Evolutionary conservation across 2,113 vertebrate species (phyloP).

Genomic region (Narcine bancroftii): DNA sequence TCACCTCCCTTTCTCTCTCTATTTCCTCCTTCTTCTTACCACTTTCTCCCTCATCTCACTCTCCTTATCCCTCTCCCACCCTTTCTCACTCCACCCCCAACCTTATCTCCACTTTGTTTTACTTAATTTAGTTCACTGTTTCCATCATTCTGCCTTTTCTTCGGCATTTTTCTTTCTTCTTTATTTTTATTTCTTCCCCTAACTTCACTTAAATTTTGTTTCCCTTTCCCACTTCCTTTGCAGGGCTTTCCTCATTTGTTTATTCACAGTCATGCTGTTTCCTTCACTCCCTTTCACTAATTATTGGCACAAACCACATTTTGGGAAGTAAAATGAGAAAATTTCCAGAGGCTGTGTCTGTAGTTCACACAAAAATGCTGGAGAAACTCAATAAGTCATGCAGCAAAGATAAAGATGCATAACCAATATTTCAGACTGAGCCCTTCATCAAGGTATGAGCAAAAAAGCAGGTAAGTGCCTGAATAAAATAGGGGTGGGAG

Average conservation of each 20-base stretch:
- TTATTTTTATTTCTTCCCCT: background rate
- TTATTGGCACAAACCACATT: background rate
- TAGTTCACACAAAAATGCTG: no score
- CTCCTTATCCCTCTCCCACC: background rate
- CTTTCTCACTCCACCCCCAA: no score
- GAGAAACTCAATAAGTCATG: no score
- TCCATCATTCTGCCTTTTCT: background rate
- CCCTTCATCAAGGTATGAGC: no score
- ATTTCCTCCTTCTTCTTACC: background rate
- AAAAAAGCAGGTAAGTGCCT: no score
- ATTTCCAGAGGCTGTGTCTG: no score
- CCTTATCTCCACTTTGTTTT: background rate
- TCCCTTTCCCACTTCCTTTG: background rate
- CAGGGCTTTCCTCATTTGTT: background rate
- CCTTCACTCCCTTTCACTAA: background rate
- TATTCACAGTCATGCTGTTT: background rate
- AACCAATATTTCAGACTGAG: no score
- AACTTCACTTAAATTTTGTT: background rate
- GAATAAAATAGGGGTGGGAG: no score
- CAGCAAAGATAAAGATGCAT: no score
- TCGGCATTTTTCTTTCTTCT: background rate
- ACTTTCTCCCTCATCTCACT: background rate
- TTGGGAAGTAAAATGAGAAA: no score
- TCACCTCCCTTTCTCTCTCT: background rate
- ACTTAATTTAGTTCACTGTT: background rate